phyloP scores from a whole-genome alignment of 2,888 invertebrate genomes.

The Euplagia quadripunctaria region DNA sequence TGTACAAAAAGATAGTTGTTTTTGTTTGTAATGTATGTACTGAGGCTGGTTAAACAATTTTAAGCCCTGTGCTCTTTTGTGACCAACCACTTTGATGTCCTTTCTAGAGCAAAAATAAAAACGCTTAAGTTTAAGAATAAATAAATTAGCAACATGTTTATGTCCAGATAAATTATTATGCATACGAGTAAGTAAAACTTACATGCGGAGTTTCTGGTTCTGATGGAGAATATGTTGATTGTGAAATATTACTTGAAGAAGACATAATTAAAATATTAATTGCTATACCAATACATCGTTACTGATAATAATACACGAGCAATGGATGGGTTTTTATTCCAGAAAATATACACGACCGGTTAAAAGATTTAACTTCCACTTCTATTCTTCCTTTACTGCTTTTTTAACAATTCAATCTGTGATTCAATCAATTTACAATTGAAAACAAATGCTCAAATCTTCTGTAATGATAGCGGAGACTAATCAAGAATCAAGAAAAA shows the following conservation, averaged over 20 bases:
- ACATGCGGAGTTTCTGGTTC: constrained; percentile 83
- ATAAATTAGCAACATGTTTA: neutral
- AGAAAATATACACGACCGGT: neutral
- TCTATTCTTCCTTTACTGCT: neutral
- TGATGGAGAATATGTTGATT: constrained; percentile 80
- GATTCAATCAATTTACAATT: too few species aligned
- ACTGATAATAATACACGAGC: neutral
- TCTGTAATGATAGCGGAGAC: too few species aligned
- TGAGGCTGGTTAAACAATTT: neutral
- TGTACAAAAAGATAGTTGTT: too few species aligned
- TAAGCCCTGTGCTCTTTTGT: neutral
- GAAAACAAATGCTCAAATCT: too few species aligned
- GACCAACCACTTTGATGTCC: neutral
- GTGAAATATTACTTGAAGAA: constrained; percentile 81
- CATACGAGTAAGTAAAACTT: constrained; percentile 23
- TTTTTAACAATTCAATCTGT: neutral
- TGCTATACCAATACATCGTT: neutral
- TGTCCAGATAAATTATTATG: neutral
- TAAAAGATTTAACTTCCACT: neutral
- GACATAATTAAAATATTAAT: constrained; percentile 72
- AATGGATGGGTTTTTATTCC: neutral
- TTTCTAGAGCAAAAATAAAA: neutral
- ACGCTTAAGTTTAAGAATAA: neutral
- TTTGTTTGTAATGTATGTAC: too few species aligned
- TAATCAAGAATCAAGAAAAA: too few species aligned